These are phyloP conservation scores for Bombus sylvicola DNA, from an alignment of 1,140 invertebrate genomes.

Conservation along the genomic window DNA sequence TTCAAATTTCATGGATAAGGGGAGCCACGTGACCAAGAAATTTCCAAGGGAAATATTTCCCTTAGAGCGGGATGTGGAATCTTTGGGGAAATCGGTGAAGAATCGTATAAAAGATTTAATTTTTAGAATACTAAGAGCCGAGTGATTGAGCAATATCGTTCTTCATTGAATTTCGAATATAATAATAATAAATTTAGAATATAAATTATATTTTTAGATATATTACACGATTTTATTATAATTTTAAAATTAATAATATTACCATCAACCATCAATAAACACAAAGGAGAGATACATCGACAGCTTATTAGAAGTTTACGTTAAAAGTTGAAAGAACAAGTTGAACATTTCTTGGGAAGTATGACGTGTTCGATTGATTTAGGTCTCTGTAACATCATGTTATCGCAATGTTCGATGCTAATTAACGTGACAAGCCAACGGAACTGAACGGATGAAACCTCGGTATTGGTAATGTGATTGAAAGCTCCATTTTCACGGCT, in stretches of 20 bases:
- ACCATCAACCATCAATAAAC: not conserved
- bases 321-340: too few relatives aligned
- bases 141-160: not conserved
- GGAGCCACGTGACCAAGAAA: not conserved
- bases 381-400: not conserved
- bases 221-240: too few relatives aligned
- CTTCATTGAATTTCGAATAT: not conserved
- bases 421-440: not conserved
- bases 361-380: not conserved
- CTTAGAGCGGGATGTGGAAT: too few relatives aligned
- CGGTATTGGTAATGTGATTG: not conserved
- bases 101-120: not conserved
- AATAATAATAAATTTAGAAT: too few relatives aligned
- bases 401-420: not conserved
- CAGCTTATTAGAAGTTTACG: too few relatives aligned
- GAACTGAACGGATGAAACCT: not conserved
- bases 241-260: too few relatives aligned
- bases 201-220: too few relatives aligned
- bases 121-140: not conserved
- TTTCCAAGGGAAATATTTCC: not conserved
- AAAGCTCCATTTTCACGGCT: conserved; percentile 6
- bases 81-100: not conserved
- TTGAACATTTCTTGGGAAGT: not conserved
- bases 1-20: not conserved
- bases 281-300: not conserved